Evolutionary conservation across 2,888 invertebrate genomes (phyloP).

Genomic region (Drosophila heteroneura): DNA sequence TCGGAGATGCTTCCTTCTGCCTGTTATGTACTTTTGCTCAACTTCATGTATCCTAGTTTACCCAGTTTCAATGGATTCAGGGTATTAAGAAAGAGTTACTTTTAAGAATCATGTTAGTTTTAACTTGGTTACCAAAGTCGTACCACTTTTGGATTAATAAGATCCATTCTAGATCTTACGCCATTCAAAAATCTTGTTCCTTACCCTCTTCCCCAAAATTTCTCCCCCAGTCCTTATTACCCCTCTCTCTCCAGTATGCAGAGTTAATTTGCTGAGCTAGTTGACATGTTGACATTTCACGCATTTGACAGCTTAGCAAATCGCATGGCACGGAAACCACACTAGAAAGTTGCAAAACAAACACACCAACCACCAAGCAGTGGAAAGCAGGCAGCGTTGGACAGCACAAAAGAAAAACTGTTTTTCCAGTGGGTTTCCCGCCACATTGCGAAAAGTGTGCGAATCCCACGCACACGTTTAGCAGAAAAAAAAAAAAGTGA

Average conservation of each 20-base stretch:
- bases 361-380: slow-evolving; percentile 50
- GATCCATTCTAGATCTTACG: slow-evolving; percentile 21
- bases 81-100: neutral
- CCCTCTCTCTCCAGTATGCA: neutral
- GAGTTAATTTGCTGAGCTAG: slow-evolving; percentile 37
- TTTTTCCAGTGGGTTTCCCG: slow-evolving; percentile 75
- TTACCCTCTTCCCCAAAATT: neutral
- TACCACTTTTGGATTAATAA: neutral
- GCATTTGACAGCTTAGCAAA: slow-evolving; percentile 79
- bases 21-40: neutral
- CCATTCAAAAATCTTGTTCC: slow-evolving; percentile 38
- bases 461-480: slow-evolving; percentile 70
- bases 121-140: neutral
- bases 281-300: slow-evolving; percentile 78
- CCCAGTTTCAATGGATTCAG: too few species aligned
- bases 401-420: slow-evolving; percentile 67
- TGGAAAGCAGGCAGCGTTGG: neutral
- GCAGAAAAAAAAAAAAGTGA: slow-evolving; percentile 5
- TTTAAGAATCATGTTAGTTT: too few species aligned
- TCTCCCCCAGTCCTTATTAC: neutral
- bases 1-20: neutral
- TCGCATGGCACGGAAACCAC: slow-evolving; percentile 60
- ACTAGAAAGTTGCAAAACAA: slow-evolving; percentile 74
- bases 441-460: slow-evolving; percentile 77
- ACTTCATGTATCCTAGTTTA: neutral